phyloP scores from a whole-genome alignment of 2,113 vertebrate species.

The Motacilla tschutschensis region DNA sequence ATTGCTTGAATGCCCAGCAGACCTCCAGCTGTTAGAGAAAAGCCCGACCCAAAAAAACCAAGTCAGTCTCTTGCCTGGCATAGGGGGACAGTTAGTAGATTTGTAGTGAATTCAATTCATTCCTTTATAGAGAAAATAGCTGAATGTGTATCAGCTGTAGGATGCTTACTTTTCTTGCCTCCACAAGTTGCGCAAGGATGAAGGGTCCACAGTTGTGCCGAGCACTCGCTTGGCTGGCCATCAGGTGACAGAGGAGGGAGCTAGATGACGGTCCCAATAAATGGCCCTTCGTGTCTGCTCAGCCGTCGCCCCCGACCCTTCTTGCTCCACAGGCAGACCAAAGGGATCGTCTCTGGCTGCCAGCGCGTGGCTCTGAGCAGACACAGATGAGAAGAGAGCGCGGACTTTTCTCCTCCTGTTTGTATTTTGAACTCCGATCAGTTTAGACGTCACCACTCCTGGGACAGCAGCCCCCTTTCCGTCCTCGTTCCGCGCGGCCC shows the following conservation, averaged over 20 bases:
- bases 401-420: not conserved
- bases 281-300: conserved; percentile 12
- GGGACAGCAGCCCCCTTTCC: conserved; percentile 36
- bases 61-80: not conserved
- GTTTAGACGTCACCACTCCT: not conserved
- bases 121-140: conserved; percentile 31
- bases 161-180: conserved; percentile 53
- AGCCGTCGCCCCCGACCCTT: not conserved
- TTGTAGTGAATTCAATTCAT: conserved; percentile 24
- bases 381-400: not conserved
- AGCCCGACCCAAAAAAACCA: not conserved
- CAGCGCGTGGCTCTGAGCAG: not conserved
- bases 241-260: conserved; percentile 55
- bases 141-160: conserved; percentile 10
- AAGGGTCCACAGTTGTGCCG: not conserved
- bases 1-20: conserved; percentile 13
- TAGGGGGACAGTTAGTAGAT: not conserved
- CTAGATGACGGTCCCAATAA: conserved; percentile 22
- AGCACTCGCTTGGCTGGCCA: conserved; percentile 42
- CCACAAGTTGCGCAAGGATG: not conserved
- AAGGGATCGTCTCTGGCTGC: conserved; percentile 42
- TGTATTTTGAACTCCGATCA: not conserved
- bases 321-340: conserved; percentile 21
- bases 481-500: not conserved
- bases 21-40: conserved; percentile 33